These are phyloP conservation scores for Dyspetes luteomarginatus DNA, from an alignment of 2,888 invertebrate genomes.

Conservation along the genomic window DNA sequence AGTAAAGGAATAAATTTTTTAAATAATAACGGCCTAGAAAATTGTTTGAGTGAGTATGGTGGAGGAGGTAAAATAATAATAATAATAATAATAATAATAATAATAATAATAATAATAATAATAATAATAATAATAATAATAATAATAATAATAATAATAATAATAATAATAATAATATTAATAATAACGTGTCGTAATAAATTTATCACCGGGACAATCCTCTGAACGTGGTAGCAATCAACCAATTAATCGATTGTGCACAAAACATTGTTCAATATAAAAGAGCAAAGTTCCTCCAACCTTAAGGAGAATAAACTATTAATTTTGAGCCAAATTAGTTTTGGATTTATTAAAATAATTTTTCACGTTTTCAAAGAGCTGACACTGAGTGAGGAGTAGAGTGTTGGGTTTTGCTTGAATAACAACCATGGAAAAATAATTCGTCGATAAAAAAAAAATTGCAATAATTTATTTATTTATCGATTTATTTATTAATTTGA, in stretches of 20 bases:
- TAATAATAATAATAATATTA: slow-evolving; percentile 17
- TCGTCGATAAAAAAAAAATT: too few species aligned
- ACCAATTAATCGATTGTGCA: slow-evolving; percentile 37
- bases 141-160: slow-evolving; percentile 29
- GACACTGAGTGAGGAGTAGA: too few species aligned
- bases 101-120: slow-evolving; percentile 39
- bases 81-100: slow-evolving; percentile 19
- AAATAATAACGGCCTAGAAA: slow-evolving; percentile 67
- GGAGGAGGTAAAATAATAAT: slow-evolving; percentile 37
- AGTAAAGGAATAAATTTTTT: slow-evolving; percentile 26
- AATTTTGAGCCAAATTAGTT: too few species aligned
- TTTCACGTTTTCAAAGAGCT: too few species aligned
- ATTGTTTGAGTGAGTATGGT: slow-evolving; percentile 41
- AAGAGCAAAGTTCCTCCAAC: slow-evolving; percentile 44
- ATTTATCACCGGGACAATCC: slow-evolving; percentile 53
- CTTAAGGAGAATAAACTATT: too few species aligned
- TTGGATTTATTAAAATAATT: too few species aligned
- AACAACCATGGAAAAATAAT: too few species aligned
- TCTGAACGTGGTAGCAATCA: slow-evolving; percentile 29
- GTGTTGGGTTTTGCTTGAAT: too few species aligned
- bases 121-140: slow-evolving; percentile 9
- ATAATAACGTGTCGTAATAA: slow-evolving; percentile 46
- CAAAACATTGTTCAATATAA: slow-evolving; percentile 11
- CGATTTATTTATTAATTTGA: too few species aligned
- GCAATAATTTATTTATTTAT: too few species aligned